Percentiles rank a stretch among this genome's conserved stretches.
Conservation (phyloP, 2,797 vertebrate species). For the Hirundo rustica region DNA sequence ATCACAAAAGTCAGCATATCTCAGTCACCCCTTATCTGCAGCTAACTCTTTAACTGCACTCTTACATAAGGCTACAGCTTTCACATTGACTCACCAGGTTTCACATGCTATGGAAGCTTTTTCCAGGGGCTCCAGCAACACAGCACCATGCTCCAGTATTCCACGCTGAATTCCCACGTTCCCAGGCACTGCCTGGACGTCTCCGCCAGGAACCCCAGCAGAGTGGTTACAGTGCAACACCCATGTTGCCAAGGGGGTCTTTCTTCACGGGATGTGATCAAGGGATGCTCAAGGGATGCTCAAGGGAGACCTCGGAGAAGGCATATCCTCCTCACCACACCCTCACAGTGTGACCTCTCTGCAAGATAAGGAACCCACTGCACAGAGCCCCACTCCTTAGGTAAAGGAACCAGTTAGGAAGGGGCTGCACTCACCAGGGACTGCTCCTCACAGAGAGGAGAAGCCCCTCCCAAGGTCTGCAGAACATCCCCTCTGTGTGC, state of each 20-base stretch:
- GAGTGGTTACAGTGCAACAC: rapidly evolving
- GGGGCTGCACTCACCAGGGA: rapidly evolving
- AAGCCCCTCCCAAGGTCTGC: rapidly evolving
- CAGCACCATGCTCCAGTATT: not conserved
- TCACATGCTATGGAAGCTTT: not conserved
- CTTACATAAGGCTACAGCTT: not conserved
- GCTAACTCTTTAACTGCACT: not conserved
- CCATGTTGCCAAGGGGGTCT: rapidly evolving
- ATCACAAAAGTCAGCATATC: slow-evolving; percentile 6
- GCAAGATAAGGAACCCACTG: not conserved
- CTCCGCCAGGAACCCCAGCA: not conserved
- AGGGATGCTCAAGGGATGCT: not conserved
- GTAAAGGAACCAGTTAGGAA: not conserved
- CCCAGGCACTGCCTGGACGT: not conserved
- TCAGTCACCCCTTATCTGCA: not conserved
- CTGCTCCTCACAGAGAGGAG: not conserved
- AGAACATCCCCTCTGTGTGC: rapidly evolving
- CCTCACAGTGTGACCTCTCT: rapidly evolving
- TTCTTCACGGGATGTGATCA: not conserved
- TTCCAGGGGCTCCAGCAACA: not conserved
- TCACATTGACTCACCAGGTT: not conserved
- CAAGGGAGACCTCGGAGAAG: not conserved
- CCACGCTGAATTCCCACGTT: rapidly evolving
- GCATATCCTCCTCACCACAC: not conserved
- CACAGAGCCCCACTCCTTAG: not conserved